phyloP scores from a whole-genome alignment of 1,140 invertebrate genomes.

The Cotesia chilonis region DNA sequence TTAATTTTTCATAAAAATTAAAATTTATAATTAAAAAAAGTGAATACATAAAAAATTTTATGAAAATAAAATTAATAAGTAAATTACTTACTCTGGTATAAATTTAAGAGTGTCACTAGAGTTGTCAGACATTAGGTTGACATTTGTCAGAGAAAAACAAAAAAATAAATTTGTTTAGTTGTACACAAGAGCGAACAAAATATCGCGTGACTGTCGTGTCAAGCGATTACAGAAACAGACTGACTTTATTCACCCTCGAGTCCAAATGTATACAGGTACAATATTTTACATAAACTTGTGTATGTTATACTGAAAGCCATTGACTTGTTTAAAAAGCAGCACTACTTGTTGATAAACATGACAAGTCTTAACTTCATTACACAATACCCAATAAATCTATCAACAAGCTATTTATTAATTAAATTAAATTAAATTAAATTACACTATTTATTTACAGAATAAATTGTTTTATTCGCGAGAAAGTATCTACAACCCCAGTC shows the following conservation, averaged over 20 bases:
- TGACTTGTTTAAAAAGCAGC: conserved; percentile 37
- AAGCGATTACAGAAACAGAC: not conserved
- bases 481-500: conserved; percentile 28
- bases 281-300: not conserved
- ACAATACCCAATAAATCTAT: not conserved
- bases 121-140: no score
- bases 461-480: conserved; percentile 11
- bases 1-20: no score
- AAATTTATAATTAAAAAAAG: no score
- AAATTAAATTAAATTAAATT: no score
- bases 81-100: no score
- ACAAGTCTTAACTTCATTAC: conserved; percentile 45
- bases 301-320: conserved; percentile 1
- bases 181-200: not conserved
- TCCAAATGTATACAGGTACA: not conserved
- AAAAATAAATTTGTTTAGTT: no score
- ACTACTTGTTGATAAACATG: conserved; percentile 59
- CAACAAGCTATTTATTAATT: no score
- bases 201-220: conserved; percentile 1
- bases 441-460: no score
- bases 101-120: no score
- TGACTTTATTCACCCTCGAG: conserved; percentile 20
- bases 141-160: no score
- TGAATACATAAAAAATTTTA: no score
- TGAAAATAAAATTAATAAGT: no score